Evolutionary conservation across 2,113 vertebrate genomes (phyloP).

Genomic region (Apteryx owenii): DNA sequence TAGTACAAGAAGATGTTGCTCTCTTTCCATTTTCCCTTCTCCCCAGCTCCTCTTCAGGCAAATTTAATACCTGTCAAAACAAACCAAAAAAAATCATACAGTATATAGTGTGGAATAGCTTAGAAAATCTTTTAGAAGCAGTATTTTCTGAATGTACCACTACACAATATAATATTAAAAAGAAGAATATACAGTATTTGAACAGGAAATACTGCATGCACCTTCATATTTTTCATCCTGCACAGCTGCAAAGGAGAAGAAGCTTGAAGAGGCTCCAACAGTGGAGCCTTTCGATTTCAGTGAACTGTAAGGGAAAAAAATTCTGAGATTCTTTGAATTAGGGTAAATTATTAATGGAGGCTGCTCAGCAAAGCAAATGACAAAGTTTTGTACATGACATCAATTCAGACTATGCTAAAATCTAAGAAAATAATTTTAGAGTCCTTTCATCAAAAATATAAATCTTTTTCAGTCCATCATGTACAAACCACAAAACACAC

Average conservation of each 20-base stretch:
- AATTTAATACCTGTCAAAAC: neutral
- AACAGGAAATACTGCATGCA: neutral
- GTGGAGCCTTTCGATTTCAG: neutral
- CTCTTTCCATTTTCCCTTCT: neutral
- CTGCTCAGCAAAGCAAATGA: neutral
- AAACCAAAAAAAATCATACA: accelerated
- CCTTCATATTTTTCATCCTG: neutral
- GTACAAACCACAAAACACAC: neutral
- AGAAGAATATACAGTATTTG: neutral
- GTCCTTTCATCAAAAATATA: neutral
- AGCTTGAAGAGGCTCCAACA: neutral
- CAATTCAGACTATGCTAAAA: neutral
- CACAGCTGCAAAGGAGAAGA: neutral
- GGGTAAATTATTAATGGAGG: neutral
- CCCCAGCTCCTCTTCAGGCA: neutral
- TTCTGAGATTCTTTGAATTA: neutral
- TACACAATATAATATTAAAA: neutral
- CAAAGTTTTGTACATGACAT: neutral
- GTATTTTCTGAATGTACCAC: neutral
- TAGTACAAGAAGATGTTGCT: neutral
- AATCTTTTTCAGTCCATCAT: neutral
- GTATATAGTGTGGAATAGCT: neutral
- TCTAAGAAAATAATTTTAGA: neutral
- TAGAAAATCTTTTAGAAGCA: neutral
- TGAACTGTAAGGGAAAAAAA: neutral